Base-by-base conservation (phyloP, 1,140 invertebrate genomes). In the Drosophila hydei region DNA sequence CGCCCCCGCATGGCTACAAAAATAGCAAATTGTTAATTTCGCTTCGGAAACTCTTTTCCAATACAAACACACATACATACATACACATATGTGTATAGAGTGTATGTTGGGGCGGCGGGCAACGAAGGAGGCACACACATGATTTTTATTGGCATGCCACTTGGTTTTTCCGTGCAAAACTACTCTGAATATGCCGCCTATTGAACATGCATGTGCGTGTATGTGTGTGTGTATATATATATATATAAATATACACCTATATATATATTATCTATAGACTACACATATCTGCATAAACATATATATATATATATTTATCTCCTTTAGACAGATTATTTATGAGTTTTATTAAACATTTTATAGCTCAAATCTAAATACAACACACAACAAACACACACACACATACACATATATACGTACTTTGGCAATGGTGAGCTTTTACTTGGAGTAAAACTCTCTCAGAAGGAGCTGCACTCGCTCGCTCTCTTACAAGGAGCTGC, bases 11-110 rank as follows among this genome's bases (percentile, higher is more conserved):
- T 62, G 58, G 50, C 74, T 87, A 87, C 81, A 36, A 67, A 87
- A 88, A 87, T 87, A 87, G 83, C 77, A 87, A 87, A 87, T 87
- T 87, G 81, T 87, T 87, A 87, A 85, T 85, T 85, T 85, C 63
- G 77, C 81, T 88, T 77, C 81, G 67, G 68, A 85, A 81, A 85
- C 81, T 85, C 81, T 85, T 85, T 85, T 85, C 74, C 81, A 85
- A 87, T 81, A 62, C 75, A 75, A 38, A 69, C 33, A 71, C 38
- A 52, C 48, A 64, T 19, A 75, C 25, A 63, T 21, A 38, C 27
- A 79, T 27, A 56, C 14, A 52, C 2, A 19, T 8, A 55, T 12
- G 25, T 6, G 3, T 27, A 27, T 3, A 6, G 36, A 9, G 36
- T 38, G 12, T 38, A 3, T 5, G 36, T 40, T 7, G 12, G 4